phyloP scores from a whole-genome alignment of 2,113 vertebrate species.

The Sterrhoptilus dennistouni region DNA sequence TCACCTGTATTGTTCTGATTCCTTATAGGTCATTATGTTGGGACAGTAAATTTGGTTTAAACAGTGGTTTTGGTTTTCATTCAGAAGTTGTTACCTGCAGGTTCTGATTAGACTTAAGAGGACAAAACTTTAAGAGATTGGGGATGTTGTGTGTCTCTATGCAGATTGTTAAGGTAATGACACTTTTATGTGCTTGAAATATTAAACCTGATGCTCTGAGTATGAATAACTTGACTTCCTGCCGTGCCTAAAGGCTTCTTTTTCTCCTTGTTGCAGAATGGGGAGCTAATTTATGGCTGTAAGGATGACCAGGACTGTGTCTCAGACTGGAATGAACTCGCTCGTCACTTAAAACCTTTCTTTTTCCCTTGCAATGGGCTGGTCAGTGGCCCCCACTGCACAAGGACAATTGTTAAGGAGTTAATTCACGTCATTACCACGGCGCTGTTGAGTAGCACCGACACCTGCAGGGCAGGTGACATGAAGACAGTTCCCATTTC shows the following conservation, averaged over 20 bases:
- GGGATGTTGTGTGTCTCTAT: neutral
- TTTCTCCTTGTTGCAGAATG: constrained; percentile 77
- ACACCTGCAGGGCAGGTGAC: constrained; percentile 74
- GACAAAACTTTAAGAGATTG: neutral
- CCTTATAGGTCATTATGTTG: neutral
- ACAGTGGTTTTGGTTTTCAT: neutral
- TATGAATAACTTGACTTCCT: neutral
- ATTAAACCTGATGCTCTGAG: neutral
- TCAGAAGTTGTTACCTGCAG: neutral
- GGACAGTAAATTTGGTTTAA: neutral
- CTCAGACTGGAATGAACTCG: constrained; percentile 84
- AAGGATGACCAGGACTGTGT: constrained; percentile 83
- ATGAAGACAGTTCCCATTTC: constrained; percentile 68
- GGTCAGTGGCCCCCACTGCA: constrained; percentile 80
- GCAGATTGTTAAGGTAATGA: neutral
- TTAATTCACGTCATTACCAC: constrained; percentile 88
- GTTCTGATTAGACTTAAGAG: neutral
- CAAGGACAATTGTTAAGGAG: constrained; percentile 85
- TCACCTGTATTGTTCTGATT: neutral
- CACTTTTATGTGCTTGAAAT: neutral
- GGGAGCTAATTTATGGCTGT: constrained; percentile 92
- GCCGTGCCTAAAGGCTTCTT: neutral
- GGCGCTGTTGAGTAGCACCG: constrained; percentile 82
- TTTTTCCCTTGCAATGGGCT: constrained; percentile 85
- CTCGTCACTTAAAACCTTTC: constrained; percentile 89